These are phyloP conservation scores for Mayetiola destructor DNA, from an alignment of 2,888 invertebrate species.

Conservation along the genomic window DNA sequence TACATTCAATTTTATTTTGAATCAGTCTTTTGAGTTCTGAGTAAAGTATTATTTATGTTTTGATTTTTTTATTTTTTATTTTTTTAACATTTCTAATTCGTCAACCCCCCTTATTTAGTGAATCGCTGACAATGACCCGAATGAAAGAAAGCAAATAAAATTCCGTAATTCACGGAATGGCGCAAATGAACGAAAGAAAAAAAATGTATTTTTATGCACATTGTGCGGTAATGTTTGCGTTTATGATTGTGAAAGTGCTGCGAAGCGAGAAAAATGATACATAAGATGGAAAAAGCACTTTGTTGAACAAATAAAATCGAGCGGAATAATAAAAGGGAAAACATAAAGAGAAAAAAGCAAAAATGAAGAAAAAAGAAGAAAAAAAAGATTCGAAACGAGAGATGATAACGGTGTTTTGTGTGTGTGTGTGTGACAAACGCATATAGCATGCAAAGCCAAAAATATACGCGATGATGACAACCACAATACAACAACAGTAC, in stretches of 20 bases:
- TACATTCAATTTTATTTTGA: no score
- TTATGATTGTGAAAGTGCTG: neutral
- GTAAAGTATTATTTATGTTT: no score
- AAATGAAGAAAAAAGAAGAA: neutral
- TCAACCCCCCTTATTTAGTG: no score
- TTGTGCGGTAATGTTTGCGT: neutral
- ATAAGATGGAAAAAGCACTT: neutral
- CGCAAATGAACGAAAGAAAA: neutral
- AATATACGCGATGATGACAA: neutral
- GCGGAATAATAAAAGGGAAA: no score
- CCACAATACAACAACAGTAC: no score
- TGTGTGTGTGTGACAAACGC: neutral
- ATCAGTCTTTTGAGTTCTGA: no score
- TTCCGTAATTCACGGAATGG: neutral
- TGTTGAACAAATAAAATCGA: no score
- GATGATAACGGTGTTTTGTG: neutral
- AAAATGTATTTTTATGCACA: conserved; percentile 6
- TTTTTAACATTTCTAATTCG: no score
- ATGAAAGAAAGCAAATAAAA: neutral
- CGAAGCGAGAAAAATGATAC: neutral
- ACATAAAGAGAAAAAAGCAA: no score
- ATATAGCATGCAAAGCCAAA: neutral
- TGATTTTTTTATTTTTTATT: no score
- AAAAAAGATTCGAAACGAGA: neutral
- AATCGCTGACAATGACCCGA: neutral